Base-by-base conservation (phyloP, 2,888 invertebrate species). In the Lochmaea capreae region DNA sequence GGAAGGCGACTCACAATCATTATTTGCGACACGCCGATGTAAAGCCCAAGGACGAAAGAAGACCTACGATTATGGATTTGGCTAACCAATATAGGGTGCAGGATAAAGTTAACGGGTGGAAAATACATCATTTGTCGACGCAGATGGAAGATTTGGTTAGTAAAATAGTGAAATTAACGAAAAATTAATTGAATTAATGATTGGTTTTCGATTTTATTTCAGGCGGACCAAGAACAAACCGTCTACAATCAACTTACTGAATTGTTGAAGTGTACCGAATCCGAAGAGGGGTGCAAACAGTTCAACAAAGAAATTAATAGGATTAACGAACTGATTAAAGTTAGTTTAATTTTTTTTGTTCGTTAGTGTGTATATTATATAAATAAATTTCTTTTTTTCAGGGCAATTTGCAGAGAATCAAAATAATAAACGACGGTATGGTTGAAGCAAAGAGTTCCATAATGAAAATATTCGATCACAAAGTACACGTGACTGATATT, bases 321-420 rank as follows among this genome's bases (percentile, higher is more conserved):
- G 77, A 85, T 88, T 46, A 91, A 89, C 82, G 92, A 93, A 85
- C 85, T 92, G 65, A 89, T 92, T 69, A 92, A 92, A 89, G 92
- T 92, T 85, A 83, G 78, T 78, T 71, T 67, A 58, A 65, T 59
- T 46, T 71, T 62, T 59, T 66, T 57, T 43, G 54, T 67, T 33
- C 14, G 46, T 71, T 74, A 33, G 12, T 18, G n/a, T n/a, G n/a
- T 3, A 14, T 18, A 14, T 42, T 52, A 11, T 26, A 3, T 57
- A 18, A 14, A 39, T 66, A 26, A 59, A 52, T 65, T 39, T 67
- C 46, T 90, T 11, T 42, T 59, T 80, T 90, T 61, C 89, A 98
- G 95, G 97, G 97, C 67, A 97, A 97, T 87, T 94, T 97, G 86
- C 98, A 98, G 88, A 91, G 98, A 69, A 96, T 97, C 86, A 96